Evolutionary conservation across 2,888 invertebrate genomes (phyloP).

Genomic region (Melanophora roralis): DNA sequence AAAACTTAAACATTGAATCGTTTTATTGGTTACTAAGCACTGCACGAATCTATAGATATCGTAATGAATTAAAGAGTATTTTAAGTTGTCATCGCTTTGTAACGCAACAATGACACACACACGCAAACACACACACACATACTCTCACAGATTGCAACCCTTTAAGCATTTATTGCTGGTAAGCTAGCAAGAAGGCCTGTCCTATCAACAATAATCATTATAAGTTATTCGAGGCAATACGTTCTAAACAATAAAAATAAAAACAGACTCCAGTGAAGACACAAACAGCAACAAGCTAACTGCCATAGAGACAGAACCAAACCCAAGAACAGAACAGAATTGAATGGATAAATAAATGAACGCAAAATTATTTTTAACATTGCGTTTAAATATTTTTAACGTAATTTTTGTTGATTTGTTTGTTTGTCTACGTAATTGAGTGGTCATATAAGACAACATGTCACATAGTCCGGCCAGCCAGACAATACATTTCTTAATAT

Average conservation of each 20-base stretch:
- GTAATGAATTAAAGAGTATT: slow-evolving; percentile 50
- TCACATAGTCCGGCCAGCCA: slow-evolving; percentile 44
- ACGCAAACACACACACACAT: no score
- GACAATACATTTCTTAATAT: slow-evolving; percentile 1
- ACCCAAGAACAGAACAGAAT: neutral
- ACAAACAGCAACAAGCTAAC: neutral
- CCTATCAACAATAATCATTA: slow-evolving; percentile 59
- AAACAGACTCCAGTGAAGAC: neutral
- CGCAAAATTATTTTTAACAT: slow-evolving; percentile 39
- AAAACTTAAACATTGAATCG: slow-evolving; percentile 53
- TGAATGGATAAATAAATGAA: neutral
- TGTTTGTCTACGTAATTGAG: slow-evolving; percentile 61
- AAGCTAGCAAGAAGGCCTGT: slow-evolving; percentile 7
- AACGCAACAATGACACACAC: no score
- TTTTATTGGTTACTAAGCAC: slow-evolving; percentile 59
- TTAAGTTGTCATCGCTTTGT: slow-evolving; percentile 52
- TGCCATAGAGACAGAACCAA: neutral
- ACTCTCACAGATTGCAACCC: neutral
- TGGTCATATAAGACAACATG: slow-evolving; percentile 61
- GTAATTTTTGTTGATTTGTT: slow-evolving; percentile 60
- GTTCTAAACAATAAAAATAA: slow-evolving; percentile 6
- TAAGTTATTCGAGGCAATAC: slow-evolving; percentile 52
- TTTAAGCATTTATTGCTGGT: slow-evolving; percentile 16
- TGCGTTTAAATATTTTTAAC: slow-evolving; percentile 58
- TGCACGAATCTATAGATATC: slow-evolving; percentile 47